phyloP scores from a whole-genome alignment of 2,113 vertebrate genomes.

The Micromys minutus region DNA sequence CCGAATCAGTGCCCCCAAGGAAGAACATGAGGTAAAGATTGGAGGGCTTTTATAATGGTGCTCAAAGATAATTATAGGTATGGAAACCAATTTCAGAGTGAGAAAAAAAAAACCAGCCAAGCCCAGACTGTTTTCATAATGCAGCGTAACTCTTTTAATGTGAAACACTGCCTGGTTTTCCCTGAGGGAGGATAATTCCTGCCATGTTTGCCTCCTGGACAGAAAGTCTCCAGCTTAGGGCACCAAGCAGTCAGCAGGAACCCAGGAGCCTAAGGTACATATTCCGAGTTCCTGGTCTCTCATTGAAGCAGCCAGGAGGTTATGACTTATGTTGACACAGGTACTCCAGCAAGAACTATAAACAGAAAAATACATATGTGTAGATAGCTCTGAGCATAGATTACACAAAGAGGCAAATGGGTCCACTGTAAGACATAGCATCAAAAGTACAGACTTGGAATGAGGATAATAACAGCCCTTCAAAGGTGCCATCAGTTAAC shows the following conservation, averaged over 20 bases:
- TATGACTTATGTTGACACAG: background rate
- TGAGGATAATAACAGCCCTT: background rate
- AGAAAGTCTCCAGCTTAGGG: background rate
- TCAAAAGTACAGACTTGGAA: background rate
- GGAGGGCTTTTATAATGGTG: conserved; percentile 49
- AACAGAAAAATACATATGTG: background rate
- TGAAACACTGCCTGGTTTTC: conserved; percentile 48
- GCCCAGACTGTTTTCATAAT: conserved; percentile 62
- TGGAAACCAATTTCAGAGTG: conserved; percentile 68
- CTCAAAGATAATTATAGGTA: conserved; percentile 72
- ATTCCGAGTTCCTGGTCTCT: background rate
- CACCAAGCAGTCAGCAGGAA: background rate
- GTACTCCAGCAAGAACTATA: background rate
- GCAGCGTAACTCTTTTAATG: background rate
- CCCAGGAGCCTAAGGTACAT: background rate
- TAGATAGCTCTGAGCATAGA: background rate
- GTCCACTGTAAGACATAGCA: background rate
- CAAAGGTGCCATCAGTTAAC: background rate
- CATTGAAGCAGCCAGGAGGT: background rate
- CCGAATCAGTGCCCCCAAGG: conserved; percentile 64
- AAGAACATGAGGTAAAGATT: conserved; percentile 57
- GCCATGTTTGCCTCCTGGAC: conserved; percentile 12
- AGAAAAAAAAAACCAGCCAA: conserved; percentile 51
- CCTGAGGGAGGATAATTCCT: background rate
- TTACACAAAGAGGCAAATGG: background rate